Evolutionary conservation across 2,797 vertebrate species (phyloP).

Genomic region (Oreonectes daqikongensis): DNA sequence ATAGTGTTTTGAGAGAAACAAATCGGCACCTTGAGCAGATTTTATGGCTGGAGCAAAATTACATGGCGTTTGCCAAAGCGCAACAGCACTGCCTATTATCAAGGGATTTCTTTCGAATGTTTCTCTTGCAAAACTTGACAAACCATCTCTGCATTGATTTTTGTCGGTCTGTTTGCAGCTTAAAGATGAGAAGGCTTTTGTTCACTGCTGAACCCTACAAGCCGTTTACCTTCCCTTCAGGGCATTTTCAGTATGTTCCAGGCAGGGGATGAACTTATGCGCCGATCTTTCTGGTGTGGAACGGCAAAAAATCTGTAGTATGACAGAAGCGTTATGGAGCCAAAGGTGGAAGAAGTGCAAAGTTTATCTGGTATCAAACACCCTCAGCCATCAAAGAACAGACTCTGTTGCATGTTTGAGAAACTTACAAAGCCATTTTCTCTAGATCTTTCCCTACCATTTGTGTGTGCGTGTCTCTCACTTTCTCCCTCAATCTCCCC

Average conservation of each 20-base stretch:
- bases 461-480: conserved; percentile 40
- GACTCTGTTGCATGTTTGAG: conserved; percentile 60
- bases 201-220: conserved; percentile 77
- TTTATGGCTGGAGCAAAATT: conserved; percentile 69
- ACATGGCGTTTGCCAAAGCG: conserved; percentile 72
- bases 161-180: conserved; percentile 68
- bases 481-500: conserved; percentile 46
- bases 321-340: conserved; percentile 69
- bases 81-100: conserved; percentile 77
- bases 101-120: conserved; percentile 74
- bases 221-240: conserved; percentile 75
- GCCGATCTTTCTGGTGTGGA: conserved; percentile 68
- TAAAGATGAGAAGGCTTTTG: conserved; percentile 57
- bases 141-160: conserved; percentile 82
- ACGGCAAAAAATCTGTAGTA: conserved; percentile 71
- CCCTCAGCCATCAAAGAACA: conserved; percentile 74
- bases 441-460: conserved; percentile 56
- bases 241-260: conserved; percentile 74
- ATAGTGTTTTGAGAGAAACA: conserved; percentile 69
- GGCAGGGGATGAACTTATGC: conserved; percentile 69
- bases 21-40: conserved; percentile 66
- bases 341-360: conserved; percentile 61
- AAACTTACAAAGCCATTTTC: conserved; percentile 68
- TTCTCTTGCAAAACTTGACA: conserved; percentile 77
- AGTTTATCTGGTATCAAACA: conserved; percentile 69